Base-by-base conservation (phyloP, 2,888 invertebrate species). In the Trilocha varians region DNA sequence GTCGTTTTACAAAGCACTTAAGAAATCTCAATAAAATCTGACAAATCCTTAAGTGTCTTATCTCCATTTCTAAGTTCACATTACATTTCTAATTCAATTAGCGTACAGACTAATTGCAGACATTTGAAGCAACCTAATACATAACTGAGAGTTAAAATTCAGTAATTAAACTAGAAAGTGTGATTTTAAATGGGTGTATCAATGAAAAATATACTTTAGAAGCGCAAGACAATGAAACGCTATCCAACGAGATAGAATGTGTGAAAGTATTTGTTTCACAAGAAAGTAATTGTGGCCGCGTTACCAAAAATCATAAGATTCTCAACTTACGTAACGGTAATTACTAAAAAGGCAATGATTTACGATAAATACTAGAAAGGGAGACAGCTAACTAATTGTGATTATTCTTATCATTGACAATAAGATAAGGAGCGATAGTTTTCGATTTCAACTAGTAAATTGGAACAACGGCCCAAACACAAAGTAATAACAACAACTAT, bases 181-280 rank as follows among this genome's bases (percentile, higher is more conserved):
- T 25, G 37, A 32, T 15, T 16, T 38, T 32, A 11, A 32, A 32
- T 38, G 32, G 32, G 32, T 38, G 38, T 38, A n/a, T 11, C 25
- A 25, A 25, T 25, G 25, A 25, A 25, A 5, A 25, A 25, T 25
- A 25, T 11, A 25, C 11, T 25, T 25, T 25, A 11, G 25, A 6
- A 25, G 11, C 25, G 11, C 25, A 25, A 25, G 25, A 25, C 25
- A 25, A 25, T 25, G 25, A 25, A 25, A 25, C 35, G 35, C 35
- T 38, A 17, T 15, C 14, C 55, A 47, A 55, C 55, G 56, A 59
- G 59, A 52, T 49, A 25, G 61, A 58, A 61, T 61, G 65, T 64
- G 65, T 58, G 63, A 70, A 69, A 62, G 64, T 65, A 68, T 64
- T 18, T 60, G 61, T 67, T 52, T 52, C 44, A 45, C 53, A 55